Evolutionary conservation across 2,888 invertebrate genomes (phyloP).

Genomic region (Ceriagrion tenellum): DNA sequence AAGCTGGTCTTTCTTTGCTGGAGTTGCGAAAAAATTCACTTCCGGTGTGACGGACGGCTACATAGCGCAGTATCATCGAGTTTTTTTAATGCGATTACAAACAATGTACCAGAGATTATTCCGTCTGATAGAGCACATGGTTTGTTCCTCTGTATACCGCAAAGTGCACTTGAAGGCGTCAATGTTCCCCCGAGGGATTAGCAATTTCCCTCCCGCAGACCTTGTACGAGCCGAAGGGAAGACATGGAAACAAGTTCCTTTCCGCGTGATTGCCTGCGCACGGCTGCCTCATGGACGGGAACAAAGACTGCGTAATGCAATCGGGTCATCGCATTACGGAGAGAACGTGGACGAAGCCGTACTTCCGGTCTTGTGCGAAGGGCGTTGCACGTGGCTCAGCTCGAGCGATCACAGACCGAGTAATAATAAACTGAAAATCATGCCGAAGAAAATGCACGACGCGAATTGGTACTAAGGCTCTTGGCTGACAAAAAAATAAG

Average conservation of each 20-base stretch:
- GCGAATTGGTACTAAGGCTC: no score
- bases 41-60: no score
- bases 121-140: not conserved
- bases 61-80: no score
- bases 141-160: not conserved
- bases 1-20: no score
- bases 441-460: not conserved
- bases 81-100: not conserved
- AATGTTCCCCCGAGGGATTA: not conserved
- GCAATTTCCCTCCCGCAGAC: no score
- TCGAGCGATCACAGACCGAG: not conserved
- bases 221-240: not conserved
- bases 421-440: not conserved
- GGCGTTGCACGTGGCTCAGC: not conserved
- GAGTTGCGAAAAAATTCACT: no score
- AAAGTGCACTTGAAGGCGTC: not conserved
- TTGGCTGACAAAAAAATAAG: no score
- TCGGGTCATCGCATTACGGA: not conserved
- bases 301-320: not conserved
- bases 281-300: not conserved
- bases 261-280: slow-evolving; percentile 7
- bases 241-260: not conserved
- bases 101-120: not conserved
- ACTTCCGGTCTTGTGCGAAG: not conserved
- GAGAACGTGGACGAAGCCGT: not conserved